Conservation (phyloP, 2,888 invertebrate species). For the Netelia melanura region DNA sequence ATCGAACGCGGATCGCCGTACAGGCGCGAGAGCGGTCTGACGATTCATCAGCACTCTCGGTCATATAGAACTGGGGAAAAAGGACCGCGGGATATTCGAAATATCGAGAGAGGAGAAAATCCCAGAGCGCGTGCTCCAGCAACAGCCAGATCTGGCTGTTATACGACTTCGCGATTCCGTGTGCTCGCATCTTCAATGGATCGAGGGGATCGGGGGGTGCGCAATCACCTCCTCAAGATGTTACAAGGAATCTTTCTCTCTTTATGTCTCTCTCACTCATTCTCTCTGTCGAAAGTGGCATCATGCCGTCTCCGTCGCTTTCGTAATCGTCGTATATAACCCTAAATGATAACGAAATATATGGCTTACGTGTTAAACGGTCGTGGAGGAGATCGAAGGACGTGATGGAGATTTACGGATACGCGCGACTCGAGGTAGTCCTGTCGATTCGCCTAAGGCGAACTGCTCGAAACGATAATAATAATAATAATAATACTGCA, state of each 20-base stretch:
- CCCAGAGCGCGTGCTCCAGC: conserved; percentile 27
- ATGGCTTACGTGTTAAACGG: conserved; percentile 67
- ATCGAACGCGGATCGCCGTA: conserved; percentile 38
- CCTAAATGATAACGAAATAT: conserved; percentile 79
- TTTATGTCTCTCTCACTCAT: too few relatives aligned
- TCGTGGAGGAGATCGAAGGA: conserved; percentile 19
- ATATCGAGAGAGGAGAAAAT: conserved; percentile 53
- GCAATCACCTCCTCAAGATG: conserved; percentile 75
- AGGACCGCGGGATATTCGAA: conserved; percentile 65
- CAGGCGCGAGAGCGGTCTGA: conserved; percentile 59
- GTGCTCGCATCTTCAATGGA: conserved; percentile 74
- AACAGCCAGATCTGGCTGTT: conserved; percentile 15
- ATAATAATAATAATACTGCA: too few relatives aligned
- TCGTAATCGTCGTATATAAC: conserved; percentile 73
- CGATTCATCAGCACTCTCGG: conserved; percentile 77
- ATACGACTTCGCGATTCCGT: conserved; percentile 75
- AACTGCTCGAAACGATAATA: background rate
- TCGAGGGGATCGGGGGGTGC: conserved; percentile 24
- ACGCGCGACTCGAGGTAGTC: background rate
- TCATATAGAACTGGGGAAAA: conserved; percentile 57
- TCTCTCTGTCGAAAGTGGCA: conserved; percentile 65
- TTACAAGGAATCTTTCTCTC: conserved; percentile 22
- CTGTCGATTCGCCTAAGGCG: background rate
- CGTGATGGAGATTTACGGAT: conserved; percentile 30
- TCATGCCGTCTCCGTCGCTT: conserved; percentile 70